Base-by-base conservation (phyloP, 2,797 vertebrate species). In the Ptychobarbus kaznakovi region DNA sequence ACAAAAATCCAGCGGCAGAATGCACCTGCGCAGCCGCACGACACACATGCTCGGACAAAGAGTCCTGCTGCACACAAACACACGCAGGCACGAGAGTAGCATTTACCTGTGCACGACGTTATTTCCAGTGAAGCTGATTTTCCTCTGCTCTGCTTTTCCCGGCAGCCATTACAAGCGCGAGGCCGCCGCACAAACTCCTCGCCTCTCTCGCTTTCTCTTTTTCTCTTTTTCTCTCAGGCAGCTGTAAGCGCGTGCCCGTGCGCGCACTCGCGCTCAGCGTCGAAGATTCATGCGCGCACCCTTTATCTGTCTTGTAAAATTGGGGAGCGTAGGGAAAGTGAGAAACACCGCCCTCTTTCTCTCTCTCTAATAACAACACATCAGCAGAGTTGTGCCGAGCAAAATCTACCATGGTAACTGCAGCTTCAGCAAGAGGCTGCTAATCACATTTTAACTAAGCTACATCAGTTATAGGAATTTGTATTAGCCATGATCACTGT, bases 151-250 rank as follows among this genome's bases (percentile, higher is more conserved):
- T 92, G 70, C 92, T 90, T 90, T 91, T 91, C 86, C 91, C 90
- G 91, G 93, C 94, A 93, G 94, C 94, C 93, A 95, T 95, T 94
- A 94, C 91, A 91, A 87, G 90, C 90, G 86, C 91, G 22, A 51
- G 81, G 88, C 86, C 90, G 89, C 73, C 88, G 88, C 10, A 42
- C 80, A 65, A 51, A 85, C 92, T 74, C 58, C 89, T 81, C 86
- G 25, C 87, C 74, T 80, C 32, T 70, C 56, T 49, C 40, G 51
- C 68, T 74, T 72, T 58, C 53, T 63, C 53, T 63, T 44, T 81
- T 74, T 66, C 61, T 38, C 28, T 6, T 44, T 81, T 74, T 66
- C 61, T 38, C 28, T 6, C 42, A 51, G 74, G 32, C 18, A 11
- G 16, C 44, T 38, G 65, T 58, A 63, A 56, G 75, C 35, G 82